Base-by-base conservation (phyloP, 2,888 invertebrate species). In the Synergus japonicus region DNA sequence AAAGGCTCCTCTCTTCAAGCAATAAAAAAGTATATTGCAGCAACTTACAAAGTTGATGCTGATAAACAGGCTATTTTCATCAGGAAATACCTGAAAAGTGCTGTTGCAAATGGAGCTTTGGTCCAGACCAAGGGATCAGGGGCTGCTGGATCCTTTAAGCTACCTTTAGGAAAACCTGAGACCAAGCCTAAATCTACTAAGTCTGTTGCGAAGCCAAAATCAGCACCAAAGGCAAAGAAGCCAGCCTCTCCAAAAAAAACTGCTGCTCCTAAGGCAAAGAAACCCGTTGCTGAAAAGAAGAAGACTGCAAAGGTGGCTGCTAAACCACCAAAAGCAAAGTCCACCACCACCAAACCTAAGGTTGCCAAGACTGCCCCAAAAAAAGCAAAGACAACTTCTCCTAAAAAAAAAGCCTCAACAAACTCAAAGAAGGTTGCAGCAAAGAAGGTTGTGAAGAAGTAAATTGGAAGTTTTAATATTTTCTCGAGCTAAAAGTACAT, bases 1-100 rank as follows among this genome's bases (percentile, higher is more conserved):
- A 37, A 37, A 7, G 37, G 37, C 4, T 94, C 94, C 1, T 94
- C 94, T 5, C 86, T 89, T 86, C 92, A 88, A 88, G 93, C 94
- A 9, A 94, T 95, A 89, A 95, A 94, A 89, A 95, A 95, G 88
- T 95, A 94, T 88, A 93, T 95, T 78, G 91, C 93, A 10, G 92
- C 93, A 64, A 93, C 93, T 82, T 94, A 95, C 92, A 93, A 93
- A 82, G 92, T 94, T 10, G 94, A 94, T 88, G 92, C 93, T 1
- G 93, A 93, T 83, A 94, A 94, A 85, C 87, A 94, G 78, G 92
- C 93, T 0, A 93, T 93, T 7, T 94, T 93, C 90, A 95, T 95
- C 84, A 94, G 93, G 83, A 94, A 93, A 81, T 94, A 93, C 84
- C 87, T 95, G 81, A 94, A 94, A 88, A 89, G 91, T 46, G 94